Evolutionary conservation across 2,113 vertebrate species (phyloP).

Genomic region (Cebus imitator): DNA sequence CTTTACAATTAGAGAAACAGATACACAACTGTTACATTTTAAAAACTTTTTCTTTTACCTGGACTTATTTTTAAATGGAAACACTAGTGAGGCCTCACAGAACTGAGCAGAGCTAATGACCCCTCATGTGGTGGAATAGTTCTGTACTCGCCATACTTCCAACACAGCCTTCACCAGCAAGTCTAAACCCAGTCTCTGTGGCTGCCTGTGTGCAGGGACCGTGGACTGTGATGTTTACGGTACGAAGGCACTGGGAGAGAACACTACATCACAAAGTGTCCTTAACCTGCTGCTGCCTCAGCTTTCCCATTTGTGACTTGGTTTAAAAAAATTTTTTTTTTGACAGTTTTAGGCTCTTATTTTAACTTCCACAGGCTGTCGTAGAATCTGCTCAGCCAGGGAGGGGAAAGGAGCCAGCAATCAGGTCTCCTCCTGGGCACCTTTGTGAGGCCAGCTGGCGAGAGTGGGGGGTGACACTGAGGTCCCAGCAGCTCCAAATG

Average conservation of each 20-base stretch:
- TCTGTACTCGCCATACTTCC: not conserved
- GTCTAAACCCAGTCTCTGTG: rapidly evolving
- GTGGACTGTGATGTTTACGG: not conserved
- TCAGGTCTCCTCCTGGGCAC: not conserved
- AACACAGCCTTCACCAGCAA: rapidly evolving
- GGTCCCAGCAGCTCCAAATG: not conserved
- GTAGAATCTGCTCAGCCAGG: conserved; percentile 13
- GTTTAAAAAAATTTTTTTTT: not conserved
- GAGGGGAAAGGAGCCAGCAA: not conserved
- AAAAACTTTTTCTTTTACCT: not conserved
- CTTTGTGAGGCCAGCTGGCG: not conserved
- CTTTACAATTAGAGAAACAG: not conserved
- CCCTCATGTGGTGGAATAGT: rapidly evolving
- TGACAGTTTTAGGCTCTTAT: conserved; percentile 32
- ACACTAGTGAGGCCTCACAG: rapidly evolving
- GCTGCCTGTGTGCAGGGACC: not conserved
- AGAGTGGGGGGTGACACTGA: rapidly evolving
- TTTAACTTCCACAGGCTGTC: conserved; percentile 35
- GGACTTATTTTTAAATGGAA: not conserved
- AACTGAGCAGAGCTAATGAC: rapidly evolving
- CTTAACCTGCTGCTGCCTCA: conserved; percentile 13
- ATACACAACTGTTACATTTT: not conserved
- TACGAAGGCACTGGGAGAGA: rapidly evolving
- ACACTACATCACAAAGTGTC: not conserved
- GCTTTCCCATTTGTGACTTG: conserved; percentile 12